These are phyloP conservation scores for Gonocerus acuteangulatus DNA, from an alignment of 2,888 invertebrate genomes.

Conservation along the genomic window DNA sequence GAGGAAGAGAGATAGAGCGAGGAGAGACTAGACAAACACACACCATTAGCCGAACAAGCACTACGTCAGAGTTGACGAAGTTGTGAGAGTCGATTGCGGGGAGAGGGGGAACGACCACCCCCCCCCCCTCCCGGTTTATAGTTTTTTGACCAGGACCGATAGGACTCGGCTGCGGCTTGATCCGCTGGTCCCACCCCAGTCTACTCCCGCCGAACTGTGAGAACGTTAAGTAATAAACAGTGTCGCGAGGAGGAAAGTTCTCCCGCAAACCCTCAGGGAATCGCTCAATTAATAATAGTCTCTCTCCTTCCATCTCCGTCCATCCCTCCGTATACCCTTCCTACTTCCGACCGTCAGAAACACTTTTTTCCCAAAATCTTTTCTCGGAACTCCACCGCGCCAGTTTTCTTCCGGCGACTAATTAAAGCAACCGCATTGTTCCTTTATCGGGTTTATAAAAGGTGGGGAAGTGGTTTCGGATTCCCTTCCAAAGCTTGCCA, in stretches of 20 bases:
- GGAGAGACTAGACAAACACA: too few relatives aligned
- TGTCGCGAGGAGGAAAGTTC: slow-evolving; percentile 27
- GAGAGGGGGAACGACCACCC: background rate
- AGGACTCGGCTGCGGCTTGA: background rate
- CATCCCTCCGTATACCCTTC: background rate
- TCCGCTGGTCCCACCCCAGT: background rate
- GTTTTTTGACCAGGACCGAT: background rate
- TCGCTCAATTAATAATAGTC: slow-evolving; percentile 22
- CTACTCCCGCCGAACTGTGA: background rate
- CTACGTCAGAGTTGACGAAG: too few relatives aligned
- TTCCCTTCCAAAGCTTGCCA: background rate
- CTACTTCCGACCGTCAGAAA: too few relatives aligned
- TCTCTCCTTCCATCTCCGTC: background rate
- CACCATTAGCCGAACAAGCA: too few relatives aligned
- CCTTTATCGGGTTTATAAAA: slow-evolving; percentile 24
- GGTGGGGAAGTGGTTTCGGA: background rate
- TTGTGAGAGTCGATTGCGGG: background rate
- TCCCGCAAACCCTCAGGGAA: slow-evolving; percentile 3
- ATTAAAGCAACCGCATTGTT: slow-evolving; percentile 24
- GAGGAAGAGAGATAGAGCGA: background rate
- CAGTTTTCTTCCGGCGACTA: background rate
- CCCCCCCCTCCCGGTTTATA: background rate
- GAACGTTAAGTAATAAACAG: slow-evolving; percentile 34
- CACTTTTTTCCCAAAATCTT: too few relatives aligned
- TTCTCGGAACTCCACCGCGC: too few relatives aligned